Evolutionary conservation across 1,140 invertebrate species (phyloP), one percentile per base, ranked within the genome.

Genomic region (Camponotus vicinus): DNA sequence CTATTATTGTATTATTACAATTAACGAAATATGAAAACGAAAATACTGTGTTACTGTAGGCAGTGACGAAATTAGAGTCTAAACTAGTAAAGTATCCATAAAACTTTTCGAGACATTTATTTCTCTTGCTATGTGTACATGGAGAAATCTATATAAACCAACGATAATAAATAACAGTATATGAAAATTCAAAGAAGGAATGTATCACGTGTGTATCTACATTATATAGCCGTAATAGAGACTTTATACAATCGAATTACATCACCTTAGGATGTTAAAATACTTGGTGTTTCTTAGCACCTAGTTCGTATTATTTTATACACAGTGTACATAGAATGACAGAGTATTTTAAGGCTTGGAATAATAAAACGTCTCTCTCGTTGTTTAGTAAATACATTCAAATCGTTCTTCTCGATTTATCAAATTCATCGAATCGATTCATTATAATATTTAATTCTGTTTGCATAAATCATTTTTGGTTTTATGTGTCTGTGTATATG

Each of bases 131-230:
- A 45, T 34, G 55, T 40, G 37, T 37, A 63, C 13, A 75, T 61
- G 40, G 52, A 32, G 73, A 67, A 83, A 75, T 27, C 34, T 37
- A 34, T 83, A 61, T 27, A 49, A 49, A 75, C 55, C 55, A 83
- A 69, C 49, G n/a, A 73, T 57, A 84, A 84, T 84, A 86, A 83
- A 86, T 86, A 86, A 83, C 18, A 66, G 27, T 57, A 84, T 75
- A 83, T 49, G 49, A 78, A 64, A 57, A 67, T 69, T 85, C 18
- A 34, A 86, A 61, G 32, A 63, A 83, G 85, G 85, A 86, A 86
- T 86, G 85, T 83, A 83, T 86, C 15, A 52, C 15, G 49, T 52
- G 13, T 52, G 21, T 61, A 77, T 86, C 45, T 63, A 63, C 34
- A 34, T 61, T 63, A 86, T 49, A 32, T 57, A 80, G 21, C 27